Percentiles rank a stretch among this genome's conserved stretches.
Conservation (phyloP, 2,113 vertebrate species). For the Anguilla rostrata region DNA sequence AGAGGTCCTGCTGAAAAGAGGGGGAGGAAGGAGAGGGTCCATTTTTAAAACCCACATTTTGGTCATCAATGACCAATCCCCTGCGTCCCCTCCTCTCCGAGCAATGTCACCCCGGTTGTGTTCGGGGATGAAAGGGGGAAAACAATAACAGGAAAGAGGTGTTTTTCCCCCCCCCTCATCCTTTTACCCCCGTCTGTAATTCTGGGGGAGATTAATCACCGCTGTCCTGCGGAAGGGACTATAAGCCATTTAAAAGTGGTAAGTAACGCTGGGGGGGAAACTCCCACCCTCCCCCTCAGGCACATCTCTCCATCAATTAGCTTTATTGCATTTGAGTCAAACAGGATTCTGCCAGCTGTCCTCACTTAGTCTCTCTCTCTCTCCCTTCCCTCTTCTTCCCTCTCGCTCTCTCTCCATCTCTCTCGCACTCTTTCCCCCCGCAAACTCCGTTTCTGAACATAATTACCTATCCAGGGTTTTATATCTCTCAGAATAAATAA, state of each 20-base stretch:
- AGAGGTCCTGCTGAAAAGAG: not conserved
- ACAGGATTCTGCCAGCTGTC: conserved; percentile 66
- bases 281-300: conserved; percentile 38
- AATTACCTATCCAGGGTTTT: too few species aligned
- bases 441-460: too few species aligned
- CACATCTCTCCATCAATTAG: conserved; percentile 65
- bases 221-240: conserved; percentile 52
- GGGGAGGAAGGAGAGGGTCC: conserved; percentile 42
- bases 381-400: not conserved
- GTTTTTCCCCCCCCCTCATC: conserved; percentile 57
- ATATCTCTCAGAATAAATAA: not conserved
- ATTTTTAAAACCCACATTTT: conserved; percentile 65
- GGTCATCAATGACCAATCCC: conserved; percentile 54
- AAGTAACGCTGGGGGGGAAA: conserved; percentile 21
- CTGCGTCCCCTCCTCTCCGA: conserved; percentile 47
- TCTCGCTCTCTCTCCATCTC: not conserved
- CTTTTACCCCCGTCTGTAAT: conserved; percentile 64
- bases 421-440: not conserved
- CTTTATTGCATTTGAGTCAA: conserved; percentile 73
- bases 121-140: conserved; percentile 63
- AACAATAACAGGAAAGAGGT: conserved; percentile 66
- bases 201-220: conserved; percentile 49
- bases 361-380: conserved; percentile 32
- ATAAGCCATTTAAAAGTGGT: conserved; percentile 72
- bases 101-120: conserved; percentile 75